Conservation (phyloP, 2,113 vertebrate genomes). For the Scophthalmus maximus region DNA sequence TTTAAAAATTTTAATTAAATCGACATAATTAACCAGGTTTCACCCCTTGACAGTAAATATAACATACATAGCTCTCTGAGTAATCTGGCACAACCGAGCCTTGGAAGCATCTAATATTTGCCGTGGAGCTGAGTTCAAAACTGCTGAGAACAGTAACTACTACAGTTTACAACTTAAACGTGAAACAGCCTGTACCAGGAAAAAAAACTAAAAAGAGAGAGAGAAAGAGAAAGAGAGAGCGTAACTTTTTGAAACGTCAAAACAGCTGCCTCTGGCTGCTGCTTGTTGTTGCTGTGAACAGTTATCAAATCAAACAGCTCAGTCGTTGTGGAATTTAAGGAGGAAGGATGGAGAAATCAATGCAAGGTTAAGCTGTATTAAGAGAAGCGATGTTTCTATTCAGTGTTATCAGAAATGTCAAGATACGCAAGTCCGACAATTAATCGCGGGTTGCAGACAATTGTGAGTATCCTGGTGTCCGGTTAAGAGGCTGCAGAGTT, state of each 20-base stretch:
- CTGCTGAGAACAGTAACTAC: neutral
- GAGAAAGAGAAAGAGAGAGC: neutral
- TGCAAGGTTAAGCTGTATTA: neutral
- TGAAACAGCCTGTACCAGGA: neutral
- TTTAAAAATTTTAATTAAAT: slow-evolving; percentile 10
- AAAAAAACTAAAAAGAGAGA: neutral
- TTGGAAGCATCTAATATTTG: neutral
- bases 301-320: slow-evolving; percentile 20
- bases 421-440: neutral
- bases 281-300: neutral
- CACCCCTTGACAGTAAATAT: neutral
- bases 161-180: neutral
- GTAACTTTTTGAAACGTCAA: slow-evolving; percentile 19
- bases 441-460: neutral
- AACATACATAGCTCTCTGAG: neutral
- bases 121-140: slow-evolving; percentile 10
- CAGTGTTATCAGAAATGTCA: neutral
- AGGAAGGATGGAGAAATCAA: slow-evolving; percentile 16
- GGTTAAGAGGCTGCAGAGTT: slow-evolving; percentile 19
- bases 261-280: neutral
- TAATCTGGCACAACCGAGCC: neutral
- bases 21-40: neutral
- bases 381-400: neutral
- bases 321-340: neutral
- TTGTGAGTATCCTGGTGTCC: neutral